phyloP scores from a whole-genome alignment of 2,113 vertebrate species.

The Stegostoma tigrinum region DNA sequence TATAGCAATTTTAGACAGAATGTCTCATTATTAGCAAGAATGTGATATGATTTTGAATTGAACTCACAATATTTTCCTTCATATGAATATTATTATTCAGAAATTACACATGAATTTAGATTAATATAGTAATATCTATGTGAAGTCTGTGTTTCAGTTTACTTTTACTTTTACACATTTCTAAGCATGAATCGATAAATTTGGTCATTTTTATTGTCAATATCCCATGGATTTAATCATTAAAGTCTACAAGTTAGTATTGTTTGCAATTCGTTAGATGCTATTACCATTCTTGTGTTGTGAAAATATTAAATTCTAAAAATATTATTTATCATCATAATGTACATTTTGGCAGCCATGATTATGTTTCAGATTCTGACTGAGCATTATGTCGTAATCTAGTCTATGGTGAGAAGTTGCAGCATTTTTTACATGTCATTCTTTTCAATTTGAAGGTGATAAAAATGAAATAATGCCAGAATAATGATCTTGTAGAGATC shows the following conservation, averaged over 20 bases:
- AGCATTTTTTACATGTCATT: not conserved
- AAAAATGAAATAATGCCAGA: not conserved
- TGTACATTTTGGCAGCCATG: not conserved
- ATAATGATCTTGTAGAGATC: not conserved
- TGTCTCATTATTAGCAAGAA: not conserved
- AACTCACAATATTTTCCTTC: not conserved
- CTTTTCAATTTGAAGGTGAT: not conserved
- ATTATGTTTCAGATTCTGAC: not conserved
- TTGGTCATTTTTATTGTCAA: not conserved
- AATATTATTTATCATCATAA: slow-evolving; percentile 26
- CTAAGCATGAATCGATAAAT: not conserved
- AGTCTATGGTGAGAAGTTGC: not conserved
- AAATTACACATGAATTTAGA: not conserved
- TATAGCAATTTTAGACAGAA: not conserved
- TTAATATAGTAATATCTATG: not conserved
- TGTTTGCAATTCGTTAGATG: not conserved
- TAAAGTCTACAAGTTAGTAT: not conserved
- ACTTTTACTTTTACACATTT: not conserved
- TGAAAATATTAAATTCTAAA: slow-evolving; percentile 24
- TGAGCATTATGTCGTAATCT: not conserved
- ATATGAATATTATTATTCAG: not conserved
- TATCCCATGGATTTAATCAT: not conserved
- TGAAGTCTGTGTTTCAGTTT: not conserved
- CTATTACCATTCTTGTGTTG: not conserved
- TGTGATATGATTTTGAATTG: not conserved